Percentiles rank a stretch among this genome's conserved stretches.
These are phyloP conservation scores for Acanthosepion esculentum DNA, from an alignment of 2,888 invertebrate species.

Conservation along the genomic window DNA sequence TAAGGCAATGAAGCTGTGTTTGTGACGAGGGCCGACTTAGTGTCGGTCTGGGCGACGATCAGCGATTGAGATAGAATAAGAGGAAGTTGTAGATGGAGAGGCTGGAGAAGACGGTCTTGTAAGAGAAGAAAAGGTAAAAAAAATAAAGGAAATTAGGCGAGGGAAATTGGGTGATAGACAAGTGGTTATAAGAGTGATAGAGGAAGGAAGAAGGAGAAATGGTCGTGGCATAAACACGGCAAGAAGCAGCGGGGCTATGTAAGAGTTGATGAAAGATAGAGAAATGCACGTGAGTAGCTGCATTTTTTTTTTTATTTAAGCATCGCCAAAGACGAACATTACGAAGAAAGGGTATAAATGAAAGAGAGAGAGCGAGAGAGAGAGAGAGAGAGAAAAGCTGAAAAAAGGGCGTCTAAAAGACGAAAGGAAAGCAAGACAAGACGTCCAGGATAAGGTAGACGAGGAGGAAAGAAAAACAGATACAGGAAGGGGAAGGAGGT, in stretches of 20 bases:
- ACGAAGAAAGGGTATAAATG: neutral
- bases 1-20: neutral
- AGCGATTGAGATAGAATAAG: neutral
- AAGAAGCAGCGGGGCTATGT: neutral
- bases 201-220: slow-evolving; percentile 46
- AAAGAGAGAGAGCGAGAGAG: no score
- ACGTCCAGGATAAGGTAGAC: neutral
- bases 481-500: neutral
- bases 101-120: neutral
- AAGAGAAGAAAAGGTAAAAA: neutral
- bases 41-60: neutral
- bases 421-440: neutral
- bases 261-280: neutral
- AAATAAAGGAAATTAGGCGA: neutral
- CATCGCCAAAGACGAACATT: neutral
- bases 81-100: neutral
- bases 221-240: neutral
- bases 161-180: slow-evolving; percentile 37
- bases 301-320: neutral
- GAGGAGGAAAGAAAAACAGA: neutral
- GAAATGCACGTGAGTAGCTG: neutral
- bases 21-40: neutral
- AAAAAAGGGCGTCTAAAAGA: neutral
- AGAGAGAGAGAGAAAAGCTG: no score
- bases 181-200: slow-evolving; percentile 41